A percentile compares a stretch with the other conserved stretches of the same genome.
These are phyloP conservation scores for Alectoris magna DNA, from an alignment of 2,797 vertebrate genomes.

Conservation along the genomic window DNA sequence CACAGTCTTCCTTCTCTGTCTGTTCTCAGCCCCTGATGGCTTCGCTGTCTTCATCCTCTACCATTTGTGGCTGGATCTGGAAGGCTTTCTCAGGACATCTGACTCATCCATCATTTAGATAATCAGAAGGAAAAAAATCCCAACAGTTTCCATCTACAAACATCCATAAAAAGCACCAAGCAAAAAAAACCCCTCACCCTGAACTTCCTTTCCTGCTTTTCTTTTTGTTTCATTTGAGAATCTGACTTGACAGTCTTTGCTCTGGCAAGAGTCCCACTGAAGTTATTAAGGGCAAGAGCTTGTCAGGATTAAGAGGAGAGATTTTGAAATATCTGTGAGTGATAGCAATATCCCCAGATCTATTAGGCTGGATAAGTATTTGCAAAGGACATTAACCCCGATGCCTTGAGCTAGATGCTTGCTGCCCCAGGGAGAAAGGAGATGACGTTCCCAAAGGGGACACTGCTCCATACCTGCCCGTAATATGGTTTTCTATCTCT, in stretches of 20 bases:
- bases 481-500: neutral
- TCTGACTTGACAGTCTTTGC: slow-evolving; percentile 65
- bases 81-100: slow-evolving; percentile 27
- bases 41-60: slow-evolving; percentile 43
- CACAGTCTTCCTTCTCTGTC: neutral
- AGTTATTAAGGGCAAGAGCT: slow-evolving; percentile 73
- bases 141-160: slow-evolving; percentile 39
- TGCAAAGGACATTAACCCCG: slow-evolving; percentile 35
- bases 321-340: slow-evolving; percentile 63
- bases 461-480: neutral
- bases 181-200: slow-evolving; percentile 44
- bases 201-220: slow-evolving; percentile 65
- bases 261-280: slow-evolving; percentile 69
- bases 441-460: neutral
- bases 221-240: slow-evolving; percentile 50
- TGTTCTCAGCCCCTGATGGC: slow-evolving; percentile 20
- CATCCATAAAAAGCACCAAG: slow-evolving; percentile 48
- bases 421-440: neutral
- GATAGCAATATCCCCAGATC: slow-evolving; percentile 52
- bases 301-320: slow-evolving; percentile 70
- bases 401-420: slow-evolving; percentile 43
- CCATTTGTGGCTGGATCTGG: slow-evolving; percentile 49
- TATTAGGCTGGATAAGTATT: slow-evolving; percentile 52
- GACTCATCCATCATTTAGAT: slow-evolving; percentile 63
- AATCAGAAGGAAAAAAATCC: slow-evolving; percentile 15